A percentile compares a stretch with the other conserved stretches of the same genome.
These are phyloP conservation scores for Scaptomyza reducta DNA, from an alignment of 2,888 invertebrate species.

Conservation along the genomic window DNA sequence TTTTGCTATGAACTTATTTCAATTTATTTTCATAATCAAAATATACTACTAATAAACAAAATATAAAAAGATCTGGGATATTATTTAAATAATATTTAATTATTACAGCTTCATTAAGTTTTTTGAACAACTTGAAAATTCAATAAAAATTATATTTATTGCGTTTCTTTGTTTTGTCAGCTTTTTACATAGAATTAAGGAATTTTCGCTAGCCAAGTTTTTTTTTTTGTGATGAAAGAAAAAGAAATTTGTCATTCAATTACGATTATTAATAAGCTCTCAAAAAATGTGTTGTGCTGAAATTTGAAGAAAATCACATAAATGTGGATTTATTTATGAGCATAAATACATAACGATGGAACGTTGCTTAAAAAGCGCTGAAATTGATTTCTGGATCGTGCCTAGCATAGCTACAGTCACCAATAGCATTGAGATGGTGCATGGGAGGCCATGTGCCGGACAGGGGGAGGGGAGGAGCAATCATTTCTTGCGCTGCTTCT, in stretches of 20 bases:
- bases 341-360: constrained; percentile 8
- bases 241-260: constrained; percentile 1
- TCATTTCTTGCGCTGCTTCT: constrained; percentile 18
- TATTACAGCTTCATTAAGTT: neutral
- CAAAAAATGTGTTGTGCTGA: neutral
- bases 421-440: constrained; percentile 3
- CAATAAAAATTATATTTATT: neutral
- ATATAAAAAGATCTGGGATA: neutral
- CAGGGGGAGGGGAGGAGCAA: constrained; percentile 11
- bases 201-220: neutral
- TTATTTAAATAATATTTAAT: neutral
- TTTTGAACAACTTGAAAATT: neutral
- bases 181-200: neutral
- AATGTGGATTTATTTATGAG: constrained; percentile 25
- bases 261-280: constrained; percentile 3
- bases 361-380: constrained; percentile 44
- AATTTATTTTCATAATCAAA: no score
- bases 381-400: constrained; percentile 63
- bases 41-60: neutral
- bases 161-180: neutral
- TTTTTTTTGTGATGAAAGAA: neutral
- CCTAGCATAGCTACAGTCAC: constrained; percentile 23
- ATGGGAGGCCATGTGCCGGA: no score
- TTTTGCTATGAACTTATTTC: no score
- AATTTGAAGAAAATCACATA: constrained; percentile 25